A percentile compares a stretch with the other conserved stretches of the same genome.
Conservation (phyloP, 1,140 invertebrate species). For the Diachasmimorpha longicaudata region DNA sequence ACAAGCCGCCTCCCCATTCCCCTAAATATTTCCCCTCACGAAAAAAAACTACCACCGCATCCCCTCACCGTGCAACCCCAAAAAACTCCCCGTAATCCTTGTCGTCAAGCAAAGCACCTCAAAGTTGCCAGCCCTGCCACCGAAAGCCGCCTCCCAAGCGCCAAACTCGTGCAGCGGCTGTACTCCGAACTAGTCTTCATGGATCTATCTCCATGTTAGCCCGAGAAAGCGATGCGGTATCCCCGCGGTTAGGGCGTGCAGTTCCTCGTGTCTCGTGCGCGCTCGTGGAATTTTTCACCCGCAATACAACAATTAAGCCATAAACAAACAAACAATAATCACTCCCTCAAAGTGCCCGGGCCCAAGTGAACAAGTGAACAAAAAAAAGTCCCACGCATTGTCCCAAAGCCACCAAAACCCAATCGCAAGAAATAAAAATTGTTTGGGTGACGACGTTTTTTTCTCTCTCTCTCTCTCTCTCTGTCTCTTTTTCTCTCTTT, state of each 20-base stretch:
- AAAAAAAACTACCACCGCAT: neutral
- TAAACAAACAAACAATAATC: neutral
- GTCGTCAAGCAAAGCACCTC: slow-evolving; percentile 31
- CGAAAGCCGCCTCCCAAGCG: slow-evolving; percentile 22
- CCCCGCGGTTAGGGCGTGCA: slow-evolving; percentile 53
- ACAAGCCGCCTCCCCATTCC: neutral
- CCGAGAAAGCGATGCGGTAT: slow-evolving; percentile 56
- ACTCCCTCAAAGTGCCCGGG: neutral
- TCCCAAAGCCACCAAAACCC: neutral
- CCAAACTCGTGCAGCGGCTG: slow-evolving; percentile 32
- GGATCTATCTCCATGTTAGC: slow-evolving; percentile 52
- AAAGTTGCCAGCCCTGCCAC: slow-evolving; percentile 18
- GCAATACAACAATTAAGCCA: neutral
- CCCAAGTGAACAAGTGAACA: neutral
- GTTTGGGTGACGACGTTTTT: slow-evolving; percentile 5
- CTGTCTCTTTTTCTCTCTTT: too few species aligned
- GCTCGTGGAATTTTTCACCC: slow-evolving; percentile 36
- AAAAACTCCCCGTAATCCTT: slow-evolving; percentile 15
- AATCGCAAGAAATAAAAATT: neutral
- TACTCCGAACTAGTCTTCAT: slow-evolving; percentile 42
- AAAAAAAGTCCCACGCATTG: neutral
- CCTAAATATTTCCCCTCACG: neutral
- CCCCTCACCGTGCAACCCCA: neutral
- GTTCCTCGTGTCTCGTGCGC: slow-evolving; percentile 45
- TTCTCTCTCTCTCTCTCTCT: neutral